These are phyloP conservation scores for Sciurus carolinensis DNA, from an alignment of 2,797 vertebrate genomes.

Conservation along the genomic window DNA sequence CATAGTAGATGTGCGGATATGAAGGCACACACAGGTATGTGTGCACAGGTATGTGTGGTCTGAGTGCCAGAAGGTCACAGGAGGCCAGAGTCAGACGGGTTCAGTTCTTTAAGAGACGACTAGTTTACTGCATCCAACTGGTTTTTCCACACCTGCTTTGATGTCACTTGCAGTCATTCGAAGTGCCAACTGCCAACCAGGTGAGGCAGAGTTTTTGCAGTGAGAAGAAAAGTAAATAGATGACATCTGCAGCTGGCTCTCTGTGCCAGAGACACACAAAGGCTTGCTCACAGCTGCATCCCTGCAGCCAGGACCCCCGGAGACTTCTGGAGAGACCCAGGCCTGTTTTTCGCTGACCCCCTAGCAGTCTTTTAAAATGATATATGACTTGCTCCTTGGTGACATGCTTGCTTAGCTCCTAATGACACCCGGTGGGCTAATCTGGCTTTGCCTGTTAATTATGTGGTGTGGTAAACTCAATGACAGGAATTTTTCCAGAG, in stretches of 20 bases:
- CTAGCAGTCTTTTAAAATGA: background rate
- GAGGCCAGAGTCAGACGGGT: background rate
- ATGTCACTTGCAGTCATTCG: conserved; percentile 48
- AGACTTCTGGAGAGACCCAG: conserved; percentile 26
- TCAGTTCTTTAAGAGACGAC: background rate
- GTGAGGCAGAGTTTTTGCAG: background rate
- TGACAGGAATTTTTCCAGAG: background rate
- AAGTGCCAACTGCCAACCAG: background rate
- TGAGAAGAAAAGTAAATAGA: conserved; percentile 66
- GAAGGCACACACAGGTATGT: fast-evolving
- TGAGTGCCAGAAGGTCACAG: background rate
- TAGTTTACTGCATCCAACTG: conserved; percentile 34
- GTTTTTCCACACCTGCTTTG: conserved; percentile 69
- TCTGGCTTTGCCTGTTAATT: conserved; percentile 48
- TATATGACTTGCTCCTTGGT: background rate
- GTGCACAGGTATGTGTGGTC: background rate
- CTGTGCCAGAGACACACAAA: conserved; percentile 15
- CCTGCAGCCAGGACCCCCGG: background rate
- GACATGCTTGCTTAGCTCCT: background rate
- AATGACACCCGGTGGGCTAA: background rate
- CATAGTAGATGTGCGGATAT: background rate
- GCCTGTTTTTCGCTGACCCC: background rate
- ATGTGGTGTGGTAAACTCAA: background rate
- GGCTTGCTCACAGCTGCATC: background rate
- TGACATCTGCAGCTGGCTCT: background rate